Base-by-base conservation (phyloP, 2,797 vertebrate species). In the Neomorphus geoffroyi region DNA sequence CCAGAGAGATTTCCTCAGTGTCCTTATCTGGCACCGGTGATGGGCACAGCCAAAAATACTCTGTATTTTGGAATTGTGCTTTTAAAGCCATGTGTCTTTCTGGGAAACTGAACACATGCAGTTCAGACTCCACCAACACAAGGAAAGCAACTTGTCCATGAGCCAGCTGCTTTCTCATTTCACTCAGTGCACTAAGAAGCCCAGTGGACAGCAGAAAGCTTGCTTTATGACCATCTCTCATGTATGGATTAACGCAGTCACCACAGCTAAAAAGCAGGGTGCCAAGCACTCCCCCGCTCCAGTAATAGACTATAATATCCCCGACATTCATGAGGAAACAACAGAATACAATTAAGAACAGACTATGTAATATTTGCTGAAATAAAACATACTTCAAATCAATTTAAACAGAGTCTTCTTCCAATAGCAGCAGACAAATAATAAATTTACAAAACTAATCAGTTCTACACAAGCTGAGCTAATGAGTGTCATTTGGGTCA, bases 401-500 rank as follows among this genome's bases (percentile, higher is more conserved):
- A 96, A 88, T 97, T 95, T 97, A 96, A 96, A 93, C 75, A 94
- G 88, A 77, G 86, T 88, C 61, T 88, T 90, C 88, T 91, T 89
- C 80, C 95, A 96, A 95, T 74, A 93, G 48, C 78, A 91, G 86
- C 65, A 86, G 80, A 93, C 77, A 96, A 97, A 97, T 91, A 97
- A 97, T 97, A 97, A 94, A 97, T 98, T 97, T 96, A 83, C 88
- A 95, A 97, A 97, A 97, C 88, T 95, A 97, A 97, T 94, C 92
- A 60, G 73, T 66, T 97, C 88, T 75, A 96, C 88, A 97, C 79
- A 96, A 95, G 91, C 86, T 95, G 67, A 97, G 96, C 86, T 97
- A 97, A 98, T 97, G 95, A 97, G 96, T 97, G 94, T 96, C 96
- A 94, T 93, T 95, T 95, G 95, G 97, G 96, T 97, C 97, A 98